phyloP scores from a whole-genome alignment of 2,113 vertebrate genomes.

The Atractosteus spatula region DNA sequence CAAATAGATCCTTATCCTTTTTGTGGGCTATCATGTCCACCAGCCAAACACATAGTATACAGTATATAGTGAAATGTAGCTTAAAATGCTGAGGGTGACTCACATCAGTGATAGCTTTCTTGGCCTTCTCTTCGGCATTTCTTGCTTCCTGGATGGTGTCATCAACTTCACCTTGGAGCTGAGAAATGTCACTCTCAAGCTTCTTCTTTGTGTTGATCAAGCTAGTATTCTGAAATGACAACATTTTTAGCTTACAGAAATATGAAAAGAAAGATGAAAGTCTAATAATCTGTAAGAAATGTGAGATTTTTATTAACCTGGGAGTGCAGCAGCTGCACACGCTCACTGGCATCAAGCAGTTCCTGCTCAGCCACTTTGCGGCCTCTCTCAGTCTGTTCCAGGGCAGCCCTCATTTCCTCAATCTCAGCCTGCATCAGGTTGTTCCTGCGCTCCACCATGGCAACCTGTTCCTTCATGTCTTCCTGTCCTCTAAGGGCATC shows the following conservation, averaged over 20 bases:
- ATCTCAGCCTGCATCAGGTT: constrained; percentile 68
- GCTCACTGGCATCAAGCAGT: constrained; percentile 64
- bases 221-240: constrained; percentile 37
- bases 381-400: constrained; percentile 68
- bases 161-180: constrained; percentile 31
- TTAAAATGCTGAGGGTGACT: neutral
- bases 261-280: neutral
- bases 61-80: neutral
- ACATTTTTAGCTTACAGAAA: neutral
- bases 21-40: no score
- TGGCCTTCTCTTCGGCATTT: constrained; percentile 40
- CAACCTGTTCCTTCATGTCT: constrained; percentile 74
- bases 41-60: neutral
- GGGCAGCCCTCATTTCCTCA: constrained; percentile 61
- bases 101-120: constrained; percentile 42
- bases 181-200: constrained; percentile 30
- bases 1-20: no score
- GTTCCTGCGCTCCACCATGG: constrained; percentile 71
- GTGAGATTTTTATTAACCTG: constrained; percentile 48
- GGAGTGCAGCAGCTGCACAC: constrained; percentile 69
- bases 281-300: no score
- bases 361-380: constrained; percentile 73
- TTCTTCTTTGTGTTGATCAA: constrained; percentile 38
- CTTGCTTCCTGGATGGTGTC: constrained; percentile 30
- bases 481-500: constrained; percentile 62